Conservation (phyloP, 2,797 vertebrate species). For the Typhlichthys subterraneus region DNA sequence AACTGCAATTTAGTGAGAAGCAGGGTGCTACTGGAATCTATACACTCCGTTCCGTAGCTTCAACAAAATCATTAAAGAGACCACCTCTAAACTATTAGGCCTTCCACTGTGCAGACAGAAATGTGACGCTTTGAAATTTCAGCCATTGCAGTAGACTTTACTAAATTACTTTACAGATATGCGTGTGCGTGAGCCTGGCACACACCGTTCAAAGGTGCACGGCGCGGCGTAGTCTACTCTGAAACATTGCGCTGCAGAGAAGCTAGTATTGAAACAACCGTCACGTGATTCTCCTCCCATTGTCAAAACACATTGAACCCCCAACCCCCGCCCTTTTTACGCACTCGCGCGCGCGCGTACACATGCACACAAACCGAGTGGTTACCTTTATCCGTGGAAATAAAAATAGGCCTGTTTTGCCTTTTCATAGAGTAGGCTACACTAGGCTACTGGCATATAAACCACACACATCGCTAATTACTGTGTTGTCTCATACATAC, state of each 20-base stretch:
- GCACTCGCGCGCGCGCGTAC: constrained; percentile 1
- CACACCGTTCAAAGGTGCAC: constrained; percentile 19
- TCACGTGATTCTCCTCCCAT: constrained; percentile 72
- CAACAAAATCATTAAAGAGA: constrained; percentile 40
- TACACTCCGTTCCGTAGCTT: constrained; percentile 26
- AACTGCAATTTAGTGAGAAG: constrained; percentile 1
- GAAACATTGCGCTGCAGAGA: constrained; percentile 77
- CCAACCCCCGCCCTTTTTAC: constrained; percentile 9
- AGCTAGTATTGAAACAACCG: constrained; percentile 73
- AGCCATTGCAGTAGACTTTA: constrained; percentile 44
- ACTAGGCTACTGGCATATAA: constrained; percentile 76
- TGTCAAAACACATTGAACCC: constrained; percentile 42
- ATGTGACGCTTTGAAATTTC: constrained; percentile 52
- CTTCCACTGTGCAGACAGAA: constrained; percentile 58
- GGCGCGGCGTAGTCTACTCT: constrained; percentile 41
- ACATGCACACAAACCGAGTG: neutral
- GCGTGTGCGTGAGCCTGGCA: neutral
- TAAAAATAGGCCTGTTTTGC: neutral
- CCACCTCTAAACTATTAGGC: constrained; percentile 49
- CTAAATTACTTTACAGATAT: constrained; percentile 1
- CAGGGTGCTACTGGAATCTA: neutral
- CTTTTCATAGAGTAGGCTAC: constrained; percentile 24
- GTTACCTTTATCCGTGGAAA: no score
- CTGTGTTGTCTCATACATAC: constrained; percentile 33
- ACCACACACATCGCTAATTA: constrained; percentile 72